Percentiles rank a stretch among this genome's conserved stretches.
These are phyloP conservation scores for Amiota minor DNA, from an alignment of 2,888 invertebrate species.

Conservation along the genomic window DNA sequence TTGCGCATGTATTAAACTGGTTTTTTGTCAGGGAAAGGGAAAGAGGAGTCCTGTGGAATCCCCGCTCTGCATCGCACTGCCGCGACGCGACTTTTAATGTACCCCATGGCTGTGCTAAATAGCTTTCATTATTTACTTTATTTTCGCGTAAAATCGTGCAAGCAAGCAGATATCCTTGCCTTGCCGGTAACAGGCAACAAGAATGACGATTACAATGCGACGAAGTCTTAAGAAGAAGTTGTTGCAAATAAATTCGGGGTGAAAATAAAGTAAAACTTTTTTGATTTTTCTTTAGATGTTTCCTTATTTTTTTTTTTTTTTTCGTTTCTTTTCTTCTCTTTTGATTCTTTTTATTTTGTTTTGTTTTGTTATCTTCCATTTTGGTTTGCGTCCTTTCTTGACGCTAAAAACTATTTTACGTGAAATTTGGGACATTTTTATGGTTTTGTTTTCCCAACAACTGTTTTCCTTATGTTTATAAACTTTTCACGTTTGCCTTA, in stretches of 20 bases:
- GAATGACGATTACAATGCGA: background rate
- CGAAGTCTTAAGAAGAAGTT: background rate
- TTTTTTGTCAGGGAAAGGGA: background rate
- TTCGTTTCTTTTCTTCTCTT: background rate
- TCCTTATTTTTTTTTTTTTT: background rate
- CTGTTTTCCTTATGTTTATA: background rate
- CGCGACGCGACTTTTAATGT: slow-evolving; percentile 51
- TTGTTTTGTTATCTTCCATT: background rate
- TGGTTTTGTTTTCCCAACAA: slow-evolving; percentile 24
- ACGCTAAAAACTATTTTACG: slow-evolving; percentile 21
- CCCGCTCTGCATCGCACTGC: background rate
- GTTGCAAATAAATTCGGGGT: background rate
- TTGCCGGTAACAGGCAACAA: too few species aligned
- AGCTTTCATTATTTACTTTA: slow-evolving; percentile 64
- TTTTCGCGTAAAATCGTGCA: slow-evolving; percentile 48
- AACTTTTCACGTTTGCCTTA: slow-evolving; percentile 9
- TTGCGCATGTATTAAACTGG: background rate
- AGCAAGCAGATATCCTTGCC: background rate
- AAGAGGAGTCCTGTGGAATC: background rate
- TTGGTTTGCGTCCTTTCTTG: background rate
- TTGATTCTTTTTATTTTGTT: background rate
- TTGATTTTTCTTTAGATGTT: background rate
- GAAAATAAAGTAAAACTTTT: slow-evolving; percentile 4
- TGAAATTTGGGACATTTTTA: slow-evolving; percentile 28
- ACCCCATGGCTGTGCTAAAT: slow-evolving; percentile 62